Base-by-base conservation (phyloP, 2,888 invertebrate genomes). In the Dryomyza anilis region DNA sequence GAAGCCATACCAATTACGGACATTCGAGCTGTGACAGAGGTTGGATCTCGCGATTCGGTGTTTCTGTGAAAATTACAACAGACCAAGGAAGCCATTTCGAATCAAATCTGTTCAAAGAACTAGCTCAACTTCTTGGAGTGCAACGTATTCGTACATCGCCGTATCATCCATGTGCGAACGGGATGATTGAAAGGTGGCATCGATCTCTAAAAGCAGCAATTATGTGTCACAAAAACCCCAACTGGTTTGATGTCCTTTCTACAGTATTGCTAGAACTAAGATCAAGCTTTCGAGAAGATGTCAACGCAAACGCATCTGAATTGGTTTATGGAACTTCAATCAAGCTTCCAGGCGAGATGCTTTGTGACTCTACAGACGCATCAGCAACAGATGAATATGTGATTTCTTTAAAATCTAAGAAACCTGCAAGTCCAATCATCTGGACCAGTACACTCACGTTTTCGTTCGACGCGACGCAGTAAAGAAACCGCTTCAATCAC, bases 11-110 rank as follows among this genome's bases (percentile, higher is more conserved):
- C 45, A 14, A 21, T 45, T 16, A 14, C 16, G 4, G 45, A 58
- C 46, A 45, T 57, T 5, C 6, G 27, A 2, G 52, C 59, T 1
- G 23, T 25, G 16, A 59, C 58, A 59, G 43, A 2, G 39, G 30
- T 19, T 69, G 67, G 67, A 64, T 67, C 23, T 48, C 52, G 12
- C 33, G 65, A 3, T 69, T 67, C 48, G 68, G 65, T 3, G 3
- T 2, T 6, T 6, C 7, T 36, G 36, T 12, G 33, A 6, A 12
- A 6, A 33, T 33, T 4, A 36, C 36, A 4, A 62, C 53, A 10
- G 55, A 62, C 36, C 62, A 62, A 43, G 53, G 62, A 12, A 12
- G 43, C 16, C 55, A 62, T 29, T 62, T 62, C 29, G 53, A 62
- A 19, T 53, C 27, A 8, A 14, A 36, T 25, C 43, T 62, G 8